Percentiles rank a stretch among this genome's conserved stretches.
Conservation (phyloP, 37 sponge, comb jelly and placozoan genomes). For the Halichondria panicea region DNA sequence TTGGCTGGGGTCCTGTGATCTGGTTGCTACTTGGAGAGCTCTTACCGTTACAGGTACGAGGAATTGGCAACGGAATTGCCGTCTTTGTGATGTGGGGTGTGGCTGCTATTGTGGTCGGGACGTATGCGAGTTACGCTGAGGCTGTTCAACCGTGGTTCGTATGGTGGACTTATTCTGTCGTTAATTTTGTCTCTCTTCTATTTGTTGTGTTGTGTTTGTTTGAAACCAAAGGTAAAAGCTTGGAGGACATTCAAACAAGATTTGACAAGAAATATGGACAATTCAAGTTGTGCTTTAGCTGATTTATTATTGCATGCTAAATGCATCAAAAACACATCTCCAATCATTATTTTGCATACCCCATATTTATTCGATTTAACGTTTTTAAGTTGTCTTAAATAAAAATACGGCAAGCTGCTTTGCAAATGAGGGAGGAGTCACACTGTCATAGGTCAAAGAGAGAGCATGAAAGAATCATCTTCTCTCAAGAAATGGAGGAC, state of each 20-base stretch:
- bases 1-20: constrained; percentile 69
- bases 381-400: too few species aligned
- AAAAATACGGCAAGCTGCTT: too few species aligned
- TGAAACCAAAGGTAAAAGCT: constrained; percentile 45
- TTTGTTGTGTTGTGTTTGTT: constrained; percentile 37
- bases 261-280: constrained; percentile 27
- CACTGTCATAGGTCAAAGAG: too few species aligned
- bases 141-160: constrained; percentile 5
- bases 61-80: constrained; percentile 38
- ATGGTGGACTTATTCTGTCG: constrained; percentile 36
- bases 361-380: too few species aligned
- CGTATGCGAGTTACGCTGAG: constrained; percentile 2
- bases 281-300: too few species aligned
- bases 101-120: constrained; percentile 32
- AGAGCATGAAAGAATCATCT: too few species aligned
- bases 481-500: constrained; percentile 8
- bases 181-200: constrained; percentile 5
- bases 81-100: constrained; percentile 47
- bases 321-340: too few species aligned
- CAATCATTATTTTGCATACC: too few species aligned
- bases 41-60: constrained; percentile 40
- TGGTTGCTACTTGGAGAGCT: constrained; percentile 67
- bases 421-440: too few species aligned
- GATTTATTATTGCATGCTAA: too few species aligned
- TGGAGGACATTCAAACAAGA: constrained; percentile 30